Conservation (phyloP, 1,140 invertebrate genomes). For the Hetaerina americana region DNA sequence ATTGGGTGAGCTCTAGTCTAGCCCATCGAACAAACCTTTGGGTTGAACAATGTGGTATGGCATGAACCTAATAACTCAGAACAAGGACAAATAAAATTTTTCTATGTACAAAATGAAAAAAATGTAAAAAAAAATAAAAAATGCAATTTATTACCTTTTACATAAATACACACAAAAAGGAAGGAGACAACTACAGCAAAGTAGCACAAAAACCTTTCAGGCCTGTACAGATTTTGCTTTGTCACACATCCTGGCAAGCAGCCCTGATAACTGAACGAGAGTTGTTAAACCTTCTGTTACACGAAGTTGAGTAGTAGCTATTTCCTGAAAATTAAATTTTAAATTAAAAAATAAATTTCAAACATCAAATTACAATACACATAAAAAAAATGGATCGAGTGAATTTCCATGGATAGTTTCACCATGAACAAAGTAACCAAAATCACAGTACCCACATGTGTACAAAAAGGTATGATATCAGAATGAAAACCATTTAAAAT, state of each 20-base stretch:
- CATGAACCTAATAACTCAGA: too few relatives aligned
- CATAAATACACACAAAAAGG: neutral
- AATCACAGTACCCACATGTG: neutral
- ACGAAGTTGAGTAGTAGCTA: conserved; percentile 81
- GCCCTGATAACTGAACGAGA: conserved; percentile 76
- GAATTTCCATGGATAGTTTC: too few relatives aligned
- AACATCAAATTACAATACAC: too few relatives aligned
- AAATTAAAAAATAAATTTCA: too few relatives aligned
- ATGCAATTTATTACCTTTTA: neutral
- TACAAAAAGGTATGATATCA: neutral
- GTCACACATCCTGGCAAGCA: conserved; percentile 69
- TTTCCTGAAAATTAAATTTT: conserved; percentile 52
- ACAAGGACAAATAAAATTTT: too few relatives aligned
- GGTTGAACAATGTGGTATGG: too few relatives aligned
- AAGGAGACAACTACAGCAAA: too few relatives aligned
- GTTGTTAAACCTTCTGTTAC: conserved; percentile 80
- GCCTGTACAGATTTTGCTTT: neutral
- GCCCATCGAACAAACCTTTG: too few relatives aligned
- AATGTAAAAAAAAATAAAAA: too few relatives aligned
- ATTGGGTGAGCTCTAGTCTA: too few relatives aligned
- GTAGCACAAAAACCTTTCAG: neutral
- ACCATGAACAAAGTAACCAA: conserved; percentile 9
- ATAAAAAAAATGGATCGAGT: too few relatives aligned
- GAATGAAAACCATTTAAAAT: conserved; percentile 8
- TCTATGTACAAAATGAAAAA: too few relatives aligned